phyloP scores from a whole-genome alignment of 2,113 vertebrate species.

The Conger conger region DNA sequence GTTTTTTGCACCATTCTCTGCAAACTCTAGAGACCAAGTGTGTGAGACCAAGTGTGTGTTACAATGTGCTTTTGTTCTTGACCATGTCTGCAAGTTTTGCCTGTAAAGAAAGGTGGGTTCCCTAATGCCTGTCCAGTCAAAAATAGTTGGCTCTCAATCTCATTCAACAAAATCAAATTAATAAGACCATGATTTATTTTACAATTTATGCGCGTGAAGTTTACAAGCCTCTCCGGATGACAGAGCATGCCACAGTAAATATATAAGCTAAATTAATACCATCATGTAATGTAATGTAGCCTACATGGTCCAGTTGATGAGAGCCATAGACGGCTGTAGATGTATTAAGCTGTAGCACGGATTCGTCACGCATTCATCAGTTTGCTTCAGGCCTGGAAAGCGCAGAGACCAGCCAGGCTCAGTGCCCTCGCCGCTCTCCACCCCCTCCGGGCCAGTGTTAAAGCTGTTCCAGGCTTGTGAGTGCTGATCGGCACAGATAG shows the following conservation, averaged over 20 bases:
- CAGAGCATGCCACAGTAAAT: neutral
- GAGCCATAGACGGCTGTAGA: no score
- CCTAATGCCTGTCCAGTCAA: no score
- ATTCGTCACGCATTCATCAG: neutral
- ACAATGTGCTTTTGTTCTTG: neutral
- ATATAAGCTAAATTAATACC: neutral
- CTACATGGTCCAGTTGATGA: no score
- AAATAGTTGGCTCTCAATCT: neutral
- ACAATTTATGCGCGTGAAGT: no score
- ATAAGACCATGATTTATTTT: no score
- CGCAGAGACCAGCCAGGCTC: neutral
- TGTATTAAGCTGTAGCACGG: no score
- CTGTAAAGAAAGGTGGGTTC: neutral
- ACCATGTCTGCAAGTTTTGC: neutral
- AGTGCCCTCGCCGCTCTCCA: neutral
- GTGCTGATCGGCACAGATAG: neutral
- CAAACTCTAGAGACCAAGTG: no score
- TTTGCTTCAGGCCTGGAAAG: neutral
- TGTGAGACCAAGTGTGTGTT: no score
- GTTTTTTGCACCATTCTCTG: no score
- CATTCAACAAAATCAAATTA: no score
- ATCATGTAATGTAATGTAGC: neutral
- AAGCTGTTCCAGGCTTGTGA: neutral
- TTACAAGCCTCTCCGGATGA: neutral
- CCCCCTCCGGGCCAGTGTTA: neutral